phyloP scores from a whole-genome alignment of 1,140 invertebrate genomes.

The Drosophila albomicans region DNA sequence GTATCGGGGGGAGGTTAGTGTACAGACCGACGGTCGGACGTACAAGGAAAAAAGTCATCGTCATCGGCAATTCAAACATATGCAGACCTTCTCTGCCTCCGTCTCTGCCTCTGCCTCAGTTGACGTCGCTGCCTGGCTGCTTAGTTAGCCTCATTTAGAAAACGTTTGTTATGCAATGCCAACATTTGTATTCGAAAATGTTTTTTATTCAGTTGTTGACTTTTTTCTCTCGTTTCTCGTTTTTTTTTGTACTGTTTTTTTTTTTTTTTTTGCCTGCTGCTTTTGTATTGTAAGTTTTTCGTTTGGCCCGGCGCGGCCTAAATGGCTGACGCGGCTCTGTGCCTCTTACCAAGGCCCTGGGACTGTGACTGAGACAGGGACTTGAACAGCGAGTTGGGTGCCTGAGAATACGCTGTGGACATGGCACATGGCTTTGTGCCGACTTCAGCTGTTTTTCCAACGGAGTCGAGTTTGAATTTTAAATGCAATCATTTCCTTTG shows the following conservation, averaged over 20 bases:
- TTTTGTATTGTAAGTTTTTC: slow-evolving; percentile 59
- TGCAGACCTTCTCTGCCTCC: slow-evolving; percentile 56
- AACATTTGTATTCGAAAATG: slow-evolving; percentile 84
- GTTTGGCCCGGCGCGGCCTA: slow-evolving; percentile 64
- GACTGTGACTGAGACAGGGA: slow-evolving; percentile 15
- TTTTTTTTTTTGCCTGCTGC: slow-evolving; percentile 8
- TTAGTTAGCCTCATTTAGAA: slow-evolving; percentile 85
- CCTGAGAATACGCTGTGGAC: slow-evolving; percentile 60
- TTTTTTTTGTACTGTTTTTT: neutral
- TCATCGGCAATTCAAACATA: slow-evolving; percentile 84
- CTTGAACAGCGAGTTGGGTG: slow-evolving; percentile 30
- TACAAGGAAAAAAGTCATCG: slow-evolving; percentile 79
- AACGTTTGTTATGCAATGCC: slow-evolving; percentile 85
- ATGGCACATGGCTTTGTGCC: slow-evolving; percentile 67
- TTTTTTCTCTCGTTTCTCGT: slow-evolving; percentile 53
- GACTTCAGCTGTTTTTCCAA: slow-evolving; percentile 76
- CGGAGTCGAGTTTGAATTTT: slow-evolving; percentile 79
- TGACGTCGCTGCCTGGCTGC: slow-evolving; percentile 44
- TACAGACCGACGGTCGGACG: slow-evolving; percentile 30
- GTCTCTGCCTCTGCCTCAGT: slow-evolving; percentile 2
- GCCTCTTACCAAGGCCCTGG: slow-evolving; percentile 27
- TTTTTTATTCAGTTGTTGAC: slow-evolving; percentile 83
- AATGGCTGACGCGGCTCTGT: slow-evolving; percentile 63
- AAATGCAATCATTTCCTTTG: slow-evolving; percentile 84
- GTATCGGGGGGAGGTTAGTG: neutral